phyloP scores from a whole-genome alignment of 1,140 invertebrate species.

The Manduca sexta region DNA sequence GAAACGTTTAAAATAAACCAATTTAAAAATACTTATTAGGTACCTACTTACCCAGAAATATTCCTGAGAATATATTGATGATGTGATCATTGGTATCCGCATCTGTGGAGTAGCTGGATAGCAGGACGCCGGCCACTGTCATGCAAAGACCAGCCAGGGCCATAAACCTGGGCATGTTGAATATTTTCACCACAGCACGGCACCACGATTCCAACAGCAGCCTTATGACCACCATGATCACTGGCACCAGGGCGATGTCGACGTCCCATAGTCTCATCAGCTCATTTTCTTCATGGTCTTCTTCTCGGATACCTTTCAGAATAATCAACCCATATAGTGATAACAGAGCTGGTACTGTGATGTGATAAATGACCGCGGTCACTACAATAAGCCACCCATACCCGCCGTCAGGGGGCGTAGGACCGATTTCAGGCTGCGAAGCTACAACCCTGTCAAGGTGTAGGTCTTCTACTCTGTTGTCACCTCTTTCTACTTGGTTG shows the following conservation, averaged over 20 bases:
- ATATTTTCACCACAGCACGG: constrained; percentile 66
- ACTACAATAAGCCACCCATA: constrained; percentile 79
- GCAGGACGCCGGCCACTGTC: constrained; percentile 60
- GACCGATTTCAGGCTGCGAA: constrained; percentile 77
- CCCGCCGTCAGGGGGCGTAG: constrained; percentile 76
- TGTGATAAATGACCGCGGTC: constrained; percentile 74
- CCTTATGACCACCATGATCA: constrained; percentile 72
- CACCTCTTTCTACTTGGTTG: constrained; percentile 18
- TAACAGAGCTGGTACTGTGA: constrained; percentile 72
- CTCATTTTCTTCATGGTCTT: constrained; percentile 55
- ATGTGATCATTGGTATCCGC: constrained; percentile 56
- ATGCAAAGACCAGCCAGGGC: constrained; percentile 66
- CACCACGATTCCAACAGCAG: constrained; percentile 74
- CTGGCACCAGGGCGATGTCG: constrained; percentile 72
- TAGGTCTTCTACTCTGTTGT: constrained; percentile 43
- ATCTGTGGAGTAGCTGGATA: constrained; percentile 62
- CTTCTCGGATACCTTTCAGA: constrained; percentile 57
- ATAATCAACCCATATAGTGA: constrained; percentile 74
- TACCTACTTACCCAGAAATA: constrained; percentile 57
- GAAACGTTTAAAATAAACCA: too few relatives aligned
- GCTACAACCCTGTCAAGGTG: constrained; percentile 71
- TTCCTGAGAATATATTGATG: constrained; percentile 64
- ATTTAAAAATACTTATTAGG: too few relatives aligned
- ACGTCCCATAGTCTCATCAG: constrained; percentile 65
- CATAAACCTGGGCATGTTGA: constrained; percentile 72